Evolutionary conservation across 2,797 vertebrate species (phyloP).

Genomic region (Crax fasciolata): DNA sequence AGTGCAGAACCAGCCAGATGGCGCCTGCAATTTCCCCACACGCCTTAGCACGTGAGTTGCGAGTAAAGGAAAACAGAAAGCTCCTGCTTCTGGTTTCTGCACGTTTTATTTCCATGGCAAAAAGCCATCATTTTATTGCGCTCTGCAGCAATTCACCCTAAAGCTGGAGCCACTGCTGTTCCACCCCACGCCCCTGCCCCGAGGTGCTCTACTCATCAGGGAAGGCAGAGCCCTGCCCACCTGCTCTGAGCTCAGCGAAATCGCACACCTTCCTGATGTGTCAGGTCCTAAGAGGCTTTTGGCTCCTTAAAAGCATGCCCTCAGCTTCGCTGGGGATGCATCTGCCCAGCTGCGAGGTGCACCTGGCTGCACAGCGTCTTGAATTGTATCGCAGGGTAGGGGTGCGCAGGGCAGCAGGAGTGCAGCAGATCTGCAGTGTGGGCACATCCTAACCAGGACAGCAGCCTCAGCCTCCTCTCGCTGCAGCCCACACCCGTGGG

Average conservation of each 20-base stretch:
- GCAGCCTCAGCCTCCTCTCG: too few species aligned
- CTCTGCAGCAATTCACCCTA: neutral
- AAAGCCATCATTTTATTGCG: neutral
- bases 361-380: neutral
- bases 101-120: neutral
- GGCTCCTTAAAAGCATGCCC: neutral
- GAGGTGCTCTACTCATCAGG: neutral
- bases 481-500: too few species aligned
- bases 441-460: too few species aligned
- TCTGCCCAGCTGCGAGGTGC: neutral
- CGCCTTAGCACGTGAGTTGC: neutral
- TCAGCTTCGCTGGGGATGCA: neutral
- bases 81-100: neutral
- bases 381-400: accelerated
- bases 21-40: accelerated
- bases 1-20: neutral
- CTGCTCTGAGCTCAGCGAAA: neutral
- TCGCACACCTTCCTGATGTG: accelerated
- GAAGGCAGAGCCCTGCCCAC: neutral
- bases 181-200: neutral
- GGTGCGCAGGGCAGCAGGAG: neutral
- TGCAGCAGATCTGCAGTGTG: neutral
- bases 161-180: neutral
- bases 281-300: neutral
- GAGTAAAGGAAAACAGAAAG: neutral